phyloP scores from a whole-genome alignment of 2,113 vertebrate species.

The Anarrhichthys ocellatus region DNA sequence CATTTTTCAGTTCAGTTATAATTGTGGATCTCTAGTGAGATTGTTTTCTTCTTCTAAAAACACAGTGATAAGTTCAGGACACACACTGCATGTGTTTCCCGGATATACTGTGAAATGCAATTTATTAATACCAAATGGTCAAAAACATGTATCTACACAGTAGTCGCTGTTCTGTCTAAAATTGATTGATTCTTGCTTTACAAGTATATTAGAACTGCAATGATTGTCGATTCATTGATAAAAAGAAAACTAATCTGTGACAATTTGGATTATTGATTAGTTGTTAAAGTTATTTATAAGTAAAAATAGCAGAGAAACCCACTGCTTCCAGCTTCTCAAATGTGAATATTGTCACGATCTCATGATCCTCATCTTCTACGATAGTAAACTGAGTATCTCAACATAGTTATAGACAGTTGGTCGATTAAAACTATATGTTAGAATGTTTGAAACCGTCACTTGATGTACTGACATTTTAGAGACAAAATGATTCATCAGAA shows the following conservation, averaged over 20 bases:
- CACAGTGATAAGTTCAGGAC: not conserved
- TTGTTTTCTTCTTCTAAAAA: not conserved
- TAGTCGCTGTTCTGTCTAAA: not conserved
- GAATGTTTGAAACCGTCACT: not conserved
- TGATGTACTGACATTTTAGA: too few species aligned
- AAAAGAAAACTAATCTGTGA: not conserved
- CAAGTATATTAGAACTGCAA: not conserved
- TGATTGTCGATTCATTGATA: not conserved
- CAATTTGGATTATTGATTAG: not conserved
- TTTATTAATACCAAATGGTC: not conserved
- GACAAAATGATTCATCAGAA: not conserved
- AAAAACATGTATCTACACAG: conserved; percentile 11
- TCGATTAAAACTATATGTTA: not conserved
- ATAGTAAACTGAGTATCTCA: not conserved
- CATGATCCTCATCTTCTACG: not conserved
- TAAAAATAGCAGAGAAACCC: not conserved
- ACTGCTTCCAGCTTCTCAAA: not conserved
- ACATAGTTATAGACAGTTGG: not conserved
- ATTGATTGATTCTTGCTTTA: not conserved
- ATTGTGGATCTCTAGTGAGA: not conserved
- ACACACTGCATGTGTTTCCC: not conserved
- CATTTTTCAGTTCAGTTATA: not conserved
- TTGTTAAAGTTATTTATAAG: not conserved
- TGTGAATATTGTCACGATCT: not conserved
- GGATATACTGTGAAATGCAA: not conserved